Conservation (phyloP, 2,888 invertebrate genomes). For the Drosophila recens region DNA sequence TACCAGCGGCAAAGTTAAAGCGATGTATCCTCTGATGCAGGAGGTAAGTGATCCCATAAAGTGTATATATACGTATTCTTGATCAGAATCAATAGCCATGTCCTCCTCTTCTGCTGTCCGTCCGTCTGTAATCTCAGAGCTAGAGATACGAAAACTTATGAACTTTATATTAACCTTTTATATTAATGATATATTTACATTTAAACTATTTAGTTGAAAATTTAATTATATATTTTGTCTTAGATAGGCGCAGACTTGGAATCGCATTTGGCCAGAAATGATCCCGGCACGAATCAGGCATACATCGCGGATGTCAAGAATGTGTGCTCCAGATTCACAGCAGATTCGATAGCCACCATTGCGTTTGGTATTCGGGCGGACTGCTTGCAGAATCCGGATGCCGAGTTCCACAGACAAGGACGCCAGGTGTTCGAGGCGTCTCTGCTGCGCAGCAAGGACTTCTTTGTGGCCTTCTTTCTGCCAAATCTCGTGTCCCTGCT, state of each 20-base stretch:
- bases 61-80: no score
- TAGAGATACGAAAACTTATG: no score
- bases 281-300: conserved; percentile 15
- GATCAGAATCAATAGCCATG: no score
- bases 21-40: conserved; percentile 83
- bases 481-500: conserved; percentile 78
- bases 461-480: conserved; percentile 79
- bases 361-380: conserved; percentile 83
- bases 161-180: no score
- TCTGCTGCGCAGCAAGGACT: conserved; percentile 72
- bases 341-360: conserved; percentile 83
- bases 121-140: no score
- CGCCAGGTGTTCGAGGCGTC: conserved; percentile 67
- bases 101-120: no score
- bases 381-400: conserved; percentile 79
- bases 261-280: conserved; percentile 45
- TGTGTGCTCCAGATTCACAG: conserved; percentile 77
- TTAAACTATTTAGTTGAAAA: no score
- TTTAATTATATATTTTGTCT: no score
- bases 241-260: conserved; percentile 79
- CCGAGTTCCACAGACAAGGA: conserved; percentile 79
- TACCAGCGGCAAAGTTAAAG: conserved; percentile 84
- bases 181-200: no score
- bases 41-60: conserved; percentile 62
- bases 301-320: conserved; percentile 79